Percentiles rank a stretch among this genome's conserved stretches.
Conservation (phyloP, 2,113 vertebrate genomes). For the Urocynchramus pylzowi region DNA sequence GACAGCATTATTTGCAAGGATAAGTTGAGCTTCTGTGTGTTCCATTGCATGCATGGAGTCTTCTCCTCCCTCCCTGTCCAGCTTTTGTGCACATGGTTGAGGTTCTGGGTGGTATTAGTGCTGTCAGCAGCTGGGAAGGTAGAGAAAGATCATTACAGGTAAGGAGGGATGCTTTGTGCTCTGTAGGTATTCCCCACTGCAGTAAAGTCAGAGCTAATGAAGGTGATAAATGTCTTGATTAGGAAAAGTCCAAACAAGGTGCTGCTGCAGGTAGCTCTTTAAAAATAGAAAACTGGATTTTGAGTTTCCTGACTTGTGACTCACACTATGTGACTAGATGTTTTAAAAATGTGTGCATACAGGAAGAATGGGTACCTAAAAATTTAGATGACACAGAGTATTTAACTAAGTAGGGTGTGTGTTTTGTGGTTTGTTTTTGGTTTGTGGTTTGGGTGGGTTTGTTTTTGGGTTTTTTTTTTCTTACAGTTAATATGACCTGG, state of each 20-base stretch:
- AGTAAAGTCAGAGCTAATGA: background rate
- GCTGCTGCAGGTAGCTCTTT: background rate
- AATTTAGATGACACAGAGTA: background rate
- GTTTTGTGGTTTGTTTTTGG: background rate
- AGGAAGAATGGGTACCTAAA: background rate
- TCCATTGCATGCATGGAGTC: fast-evolving
- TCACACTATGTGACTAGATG: background rate
- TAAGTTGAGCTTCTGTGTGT: background rate
- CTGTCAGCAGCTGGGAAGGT: background rate
- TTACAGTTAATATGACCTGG: background rate
- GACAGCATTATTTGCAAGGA: background rate
- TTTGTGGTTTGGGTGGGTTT: background rate
- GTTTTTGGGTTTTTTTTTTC: background rate
- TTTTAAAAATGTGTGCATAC: background rate
- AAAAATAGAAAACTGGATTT: background rate
- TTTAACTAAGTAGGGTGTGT: background rate
- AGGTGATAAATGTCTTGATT: background rate
- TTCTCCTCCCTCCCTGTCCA: background rate
- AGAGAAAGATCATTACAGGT: background rate
- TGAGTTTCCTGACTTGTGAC: constrained; percentile 6
- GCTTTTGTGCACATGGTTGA: background rate
- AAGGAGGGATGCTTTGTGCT: background rate
- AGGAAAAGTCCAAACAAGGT: background rate
- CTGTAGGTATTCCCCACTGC: background rate
- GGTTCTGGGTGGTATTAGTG: background rate